Evolutionary conservation across 2,113 vertebrate species (phyloP), one percentile per base, ranked within the genome.

Genomic region (Eurystomus gularis): DNA sequence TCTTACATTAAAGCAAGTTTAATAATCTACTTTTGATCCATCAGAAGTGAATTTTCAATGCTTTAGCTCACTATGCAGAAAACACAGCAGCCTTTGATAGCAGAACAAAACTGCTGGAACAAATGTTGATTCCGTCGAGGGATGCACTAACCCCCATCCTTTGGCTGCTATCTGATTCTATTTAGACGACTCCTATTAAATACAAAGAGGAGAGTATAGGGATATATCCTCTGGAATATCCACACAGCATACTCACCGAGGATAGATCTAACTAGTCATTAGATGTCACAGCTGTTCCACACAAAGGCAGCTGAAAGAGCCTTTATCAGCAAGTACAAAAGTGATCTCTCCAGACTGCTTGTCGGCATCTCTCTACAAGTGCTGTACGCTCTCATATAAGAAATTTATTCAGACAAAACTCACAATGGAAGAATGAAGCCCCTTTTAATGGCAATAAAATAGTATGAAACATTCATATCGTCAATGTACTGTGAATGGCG

Each of bases 291-390:
- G 97, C 94, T 97, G 91, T 95, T 96, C 93, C 88, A 77, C 94
- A 96, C 95, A 98, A 91, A 96, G 91, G 96, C 95, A 97, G 97
- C 96, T 98, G 95, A 97, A 98, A 97, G 97, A 96, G 97, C 93
- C 93, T 98, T 97, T 97, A 97, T 95, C 94, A 97, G 94, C 95
- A 97, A 95, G 89, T 89, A 97, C 78, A 96, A 97, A 93, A 97
- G 95, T 90, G 77, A 88, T 87, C 85, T 97, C 82, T 88, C 86
- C 95, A 96, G 90, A 89, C 70, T 93, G 89, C 84, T 97, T 92
- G 92, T 94, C 73, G 57, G 90, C 73, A 94, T 96, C 90, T 96
- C 80, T 94, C 90, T 89, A 89, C 87, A 82, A 93, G 76, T 93
- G 91, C 94, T 96, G 88, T 52, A 72, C 1, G 21, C 96, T 96